Conservation (phyloP, 2,888 invertebrate genomes). For the Tanaodytes sp. region DNA sequence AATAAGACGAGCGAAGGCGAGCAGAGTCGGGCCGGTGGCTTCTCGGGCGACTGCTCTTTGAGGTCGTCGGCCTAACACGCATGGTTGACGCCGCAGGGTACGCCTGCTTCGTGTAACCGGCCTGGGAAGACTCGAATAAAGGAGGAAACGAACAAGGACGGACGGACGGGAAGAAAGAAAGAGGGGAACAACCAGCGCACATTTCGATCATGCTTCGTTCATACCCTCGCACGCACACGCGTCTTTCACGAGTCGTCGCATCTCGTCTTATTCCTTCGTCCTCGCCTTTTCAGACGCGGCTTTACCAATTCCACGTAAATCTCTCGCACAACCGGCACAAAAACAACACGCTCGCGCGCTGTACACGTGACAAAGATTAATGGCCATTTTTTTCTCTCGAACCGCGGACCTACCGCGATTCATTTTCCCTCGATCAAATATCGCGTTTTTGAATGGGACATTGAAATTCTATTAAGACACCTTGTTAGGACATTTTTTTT, state of each 20-base stretch:
- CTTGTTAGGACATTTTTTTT: too few relatives aligned
- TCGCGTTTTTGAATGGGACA: too few relatives aligned
- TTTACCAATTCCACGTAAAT: slow-evolving; percentile 30
- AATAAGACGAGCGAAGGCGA: slow-evolving; percentile 31
- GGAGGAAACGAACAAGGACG: slow-evolving; percentile 13
- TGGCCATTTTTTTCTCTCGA: slow-evolving; percentile 16
- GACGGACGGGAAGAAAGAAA: slow-evolving; percentile 27
- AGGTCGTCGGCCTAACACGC: slow-evolving; percentile 71
- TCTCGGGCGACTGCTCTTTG: slow-evolving; percentile 63
- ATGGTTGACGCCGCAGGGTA: slow-evolving; percentile 69
- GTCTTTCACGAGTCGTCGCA: slow-evolving; percentile 17
- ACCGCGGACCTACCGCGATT: too few relatives aligned
- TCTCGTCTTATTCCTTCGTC: slow-evolving; percentile 6
- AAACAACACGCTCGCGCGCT: slow-evolving; percentile 19
- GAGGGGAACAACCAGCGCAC: slow-evolving; percentile 12
- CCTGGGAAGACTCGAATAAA: slow-evolving; percentile 39
- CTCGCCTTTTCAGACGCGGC: slow-evolving; percentile 10
- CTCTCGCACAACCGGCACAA: slow-evolving; percentile 5
- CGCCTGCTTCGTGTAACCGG: slow-evolving; percentile 45
- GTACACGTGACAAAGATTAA: slow-evolving; percentile 19
- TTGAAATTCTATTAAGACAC: too few relatives aligned
- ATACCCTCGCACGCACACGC: slow-evolving; percentile 23
- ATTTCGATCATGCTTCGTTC: slow-evolving; percentile 29
- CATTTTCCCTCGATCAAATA: too few relatives aligned
- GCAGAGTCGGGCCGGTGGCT: slow-evolving; percentile 33